These are phyloP conservation scores for Buphagus erythrorhynchus DNA, from an alignment of 2,797 vertebrate species.

Conservation along the genomic window DNA sequence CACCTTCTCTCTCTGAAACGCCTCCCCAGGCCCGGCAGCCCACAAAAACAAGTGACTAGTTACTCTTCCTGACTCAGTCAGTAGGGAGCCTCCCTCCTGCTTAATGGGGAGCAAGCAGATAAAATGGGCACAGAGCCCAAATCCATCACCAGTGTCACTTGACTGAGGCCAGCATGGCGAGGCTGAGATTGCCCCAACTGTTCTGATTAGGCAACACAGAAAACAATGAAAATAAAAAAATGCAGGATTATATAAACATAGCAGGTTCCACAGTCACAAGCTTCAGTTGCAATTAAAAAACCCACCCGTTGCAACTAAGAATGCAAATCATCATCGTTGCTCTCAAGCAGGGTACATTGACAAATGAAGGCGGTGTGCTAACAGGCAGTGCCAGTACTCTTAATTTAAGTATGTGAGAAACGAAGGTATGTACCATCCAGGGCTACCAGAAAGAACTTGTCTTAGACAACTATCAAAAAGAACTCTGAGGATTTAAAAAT, in stretches of 20 bases:
- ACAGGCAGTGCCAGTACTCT: slow-evolving; percentile 40
- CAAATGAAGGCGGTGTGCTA: slow-evolving; percentile 61
- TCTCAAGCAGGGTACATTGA: slow-evolving; percentile 19
- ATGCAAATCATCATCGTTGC: slow-evolving; percentile 23
- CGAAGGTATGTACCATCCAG: slow-evolving; percentile 50
- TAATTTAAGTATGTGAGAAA: slow-evolving; percentile 53
- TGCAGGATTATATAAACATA: not conserved
- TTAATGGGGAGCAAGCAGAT: not conserved
- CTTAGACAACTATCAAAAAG: not conserved
- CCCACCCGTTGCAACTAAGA: not conserved
- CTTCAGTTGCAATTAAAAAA: slow-evolving; percentile 26
- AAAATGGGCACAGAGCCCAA: not conserved
- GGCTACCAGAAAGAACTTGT: not conserved
- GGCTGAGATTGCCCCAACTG: not conserved
- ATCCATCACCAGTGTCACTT: not conserved
- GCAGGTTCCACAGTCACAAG: not conserved
- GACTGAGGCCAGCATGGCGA: not conserved
- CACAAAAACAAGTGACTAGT: not conserved
- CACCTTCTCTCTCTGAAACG: not conserved
- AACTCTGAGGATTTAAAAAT: slow-evolving; percentile 21
- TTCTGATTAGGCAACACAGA: not conserved
- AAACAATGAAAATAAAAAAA: not conserved
- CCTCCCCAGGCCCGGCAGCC: not conserved
- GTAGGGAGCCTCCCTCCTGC: not conserved
- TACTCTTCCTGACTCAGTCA: not conserved